phyloP scores from a whole-genome alignment of 2,888 invertebrate genomes.

The Drosophila rellima region DNA sequence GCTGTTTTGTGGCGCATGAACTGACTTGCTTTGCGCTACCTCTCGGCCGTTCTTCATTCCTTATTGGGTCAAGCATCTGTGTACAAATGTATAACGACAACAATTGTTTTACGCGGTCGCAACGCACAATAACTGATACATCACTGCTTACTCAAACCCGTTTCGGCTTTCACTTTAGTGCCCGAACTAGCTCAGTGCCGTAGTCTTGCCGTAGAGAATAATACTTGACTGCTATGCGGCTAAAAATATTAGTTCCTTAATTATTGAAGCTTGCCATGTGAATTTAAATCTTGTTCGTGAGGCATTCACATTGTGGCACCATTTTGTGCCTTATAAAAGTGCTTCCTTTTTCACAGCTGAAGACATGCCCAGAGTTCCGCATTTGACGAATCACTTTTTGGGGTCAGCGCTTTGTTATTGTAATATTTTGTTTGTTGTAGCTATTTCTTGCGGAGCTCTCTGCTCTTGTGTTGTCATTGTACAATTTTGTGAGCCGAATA shows the following conservation, averaged over 20 bases:
- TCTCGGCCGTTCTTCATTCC: conserved; percentile 46
- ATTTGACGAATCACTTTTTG: conserved; percentile 49
- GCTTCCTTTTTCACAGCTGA: background rate
- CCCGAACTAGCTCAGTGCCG: background rate
- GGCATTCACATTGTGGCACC: background rate
- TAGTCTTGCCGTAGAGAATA: too few species aligned
- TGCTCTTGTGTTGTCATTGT: conserved; percentile 76
- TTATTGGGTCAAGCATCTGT: conserved; percentile 73
- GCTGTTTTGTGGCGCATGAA: conserved; percentile 52
- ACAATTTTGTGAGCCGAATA: conserved; percentile 80
- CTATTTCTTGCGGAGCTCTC: conserved; percentile 50
- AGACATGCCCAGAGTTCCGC: conserved; percentile 17
- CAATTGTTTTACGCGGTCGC: conserved; percentile 64
- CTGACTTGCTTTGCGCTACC: conserved; percentile 48
- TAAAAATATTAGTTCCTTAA: background rate
- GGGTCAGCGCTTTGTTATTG: conserved; percentile 51
- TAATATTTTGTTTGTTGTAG: conserved; percentile 26
- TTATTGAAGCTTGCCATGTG: background rate
- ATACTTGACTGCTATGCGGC: background rate
- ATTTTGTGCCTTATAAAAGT: background rate
- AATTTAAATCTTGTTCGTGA: background rate
- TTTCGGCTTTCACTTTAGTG: background rate
- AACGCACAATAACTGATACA: conserved; percentile 21
- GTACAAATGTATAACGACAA: conserved; percentile 60
- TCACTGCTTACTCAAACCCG: conserved; percentile 1